Evolutionary conservation across 2,797 vertebrate genomes (phyloP).

Genomic region (Macrochelys suwanniensis): DNA sequence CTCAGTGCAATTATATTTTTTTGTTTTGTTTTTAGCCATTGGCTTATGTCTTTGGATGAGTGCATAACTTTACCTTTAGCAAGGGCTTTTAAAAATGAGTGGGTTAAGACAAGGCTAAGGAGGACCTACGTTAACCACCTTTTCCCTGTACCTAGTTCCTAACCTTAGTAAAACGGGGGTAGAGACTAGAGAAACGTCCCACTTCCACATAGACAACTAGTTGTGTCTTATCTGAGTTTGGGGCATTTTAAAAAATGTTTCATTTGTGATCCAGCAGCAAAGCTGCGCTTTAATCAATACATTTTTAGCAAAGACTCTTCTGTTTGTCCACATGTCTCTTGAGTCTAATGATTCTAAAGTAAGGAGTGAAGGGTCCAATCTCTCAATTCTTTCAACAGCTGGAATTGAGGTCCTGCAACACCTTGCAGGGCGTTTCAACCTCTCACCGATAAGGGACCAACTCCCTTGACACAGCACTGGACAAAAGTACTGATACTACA

Average conservation of each 20-base stretch:
- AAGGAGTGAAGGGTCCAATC: neutral
- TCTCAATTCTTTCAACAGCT: neutral
- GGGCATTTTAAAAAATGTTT: slow-evolving; percentile 72
- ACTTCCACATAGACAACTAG: neutral
- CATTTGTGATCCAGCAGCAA: slow-evolving; percentile 50
- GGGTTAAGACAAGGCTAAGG: neutral
- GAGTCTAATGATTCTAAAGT: neutral
- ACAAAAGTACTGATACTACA: neutral
- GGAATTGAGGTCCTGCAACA: neutral
- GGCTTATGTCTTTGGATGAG: neutral
- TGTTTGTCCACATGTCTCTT: neutral
- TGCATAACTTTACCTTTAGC: neutral
- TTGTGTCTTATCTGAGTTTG: slow-evolving; percentile 55
- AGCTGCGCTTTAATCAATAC: slow-evolving; percentile 59
- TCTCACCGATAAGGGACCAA: neutral
- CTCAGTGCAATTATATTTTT: neutral
- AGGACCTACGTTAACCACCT: neutral
- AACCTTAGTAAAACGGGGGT: neutral
- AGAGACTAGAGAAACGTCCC: neutral
- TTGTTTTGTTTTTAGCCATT: neutral
- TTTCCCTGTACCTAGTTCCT: neutral
- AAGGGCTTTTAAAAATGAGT: neutral
- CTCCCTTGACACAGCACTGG: neutral
- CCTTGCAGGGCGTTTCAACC: neutral
- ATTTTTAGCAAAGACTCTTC: slow-evolving; percentile 30